Evolutionary conservation across 2,797 vertebrate species (phyloP).

Genomic region (Tympanoctomys barrerae): DNA sequence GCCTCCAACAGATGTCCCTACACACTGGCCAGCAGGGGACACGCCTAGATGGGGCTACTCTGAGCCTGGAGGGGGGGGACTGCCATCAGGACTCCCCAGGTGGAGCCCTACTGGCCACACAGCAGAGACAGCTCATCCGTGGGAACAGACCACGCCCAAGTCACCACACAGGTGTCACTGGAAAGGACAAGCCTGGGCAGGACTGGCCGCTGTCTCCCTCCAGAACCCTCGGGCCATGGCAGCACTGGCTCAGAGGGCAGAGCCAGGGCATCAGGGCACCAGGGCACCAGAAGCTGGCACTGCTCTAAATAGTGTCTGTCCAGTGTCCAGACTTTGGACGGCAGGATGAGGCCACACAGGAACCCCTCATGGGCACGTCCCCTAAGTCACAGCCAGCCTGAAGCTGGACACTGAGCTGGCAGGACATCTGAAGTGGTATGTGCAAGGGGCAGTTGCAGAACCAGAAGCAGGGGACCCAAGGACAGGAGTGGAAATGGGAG

Average conservation of each 20-base stretch:
- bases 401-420: neutral
- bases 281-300: too few species aligned
- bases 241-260: neutral
- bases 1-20: neutral
- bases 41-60: neutral
- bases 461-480: rapidly evolving
- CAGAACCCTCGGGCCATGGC: neutral
- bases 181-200: neutral
- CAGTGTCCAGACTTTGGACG: rapidly evolving
- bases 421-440: rapidly evolving
- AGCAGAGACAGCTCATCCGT: rapidly evolving
- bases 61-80: rapidly evolving
- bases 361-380: too few species aligned
- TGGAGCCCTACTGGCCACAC: neutral
- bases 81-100: neutral
- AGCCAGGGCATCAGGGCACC: neutral
- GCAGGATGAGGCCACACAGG: neutral
- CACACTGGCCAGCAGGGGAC: neutral
- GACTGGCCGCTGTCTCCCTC: rapidly evolving
- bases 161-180: neutral
- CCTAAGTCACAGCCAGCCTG: neutral
- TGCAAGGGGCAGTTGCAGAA: rapidly evolving
- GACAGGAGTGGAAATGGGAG: too few species aligned
- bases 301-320: rapidly evolving
- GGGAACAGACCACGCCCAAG: neutral